Evolutionary conservation across 2,797 vertebrate species (phyloP).

Genomic region (Spondyliosoma cantharus): DNA sequence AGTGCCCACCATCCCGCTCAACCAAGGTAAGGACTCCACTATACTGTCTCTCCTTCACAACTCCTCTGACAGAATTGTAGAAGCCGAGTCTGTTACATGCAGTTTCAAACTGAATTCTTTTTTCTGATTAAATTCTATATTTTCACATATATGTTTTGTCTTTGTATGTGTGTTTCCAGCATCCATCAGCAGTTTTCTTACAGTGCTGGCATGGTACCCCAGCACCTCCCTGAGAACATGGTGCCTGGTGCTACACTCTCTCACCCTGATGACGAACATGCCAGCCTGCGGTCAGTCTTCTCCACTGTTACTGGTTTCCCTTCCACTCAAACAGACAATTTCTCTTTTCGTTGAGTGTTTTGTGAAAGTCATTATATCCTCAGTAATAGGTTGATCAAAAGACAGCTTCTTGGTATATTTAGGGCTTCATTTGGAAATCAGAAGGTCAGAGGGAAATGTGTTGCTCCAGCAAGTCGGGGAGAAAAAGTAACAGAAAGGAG

Average conservation of each 20-base stretch:
- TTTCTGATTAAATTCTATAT: background rate
- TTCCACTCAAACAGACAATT: background rate
- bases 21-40: slow-evolving; percentile 90
- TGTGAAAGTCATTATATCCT: background rate
- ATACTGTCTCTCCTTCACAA: background rate
- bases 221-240: slow-evolving; percentile 96
- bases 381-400: background rate
- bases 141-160: background rate
- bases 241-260: slow-evolving; percentile 98
- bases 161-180: slow-evolving; percentile 78
- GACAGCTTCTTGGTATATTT: too few species aligned
- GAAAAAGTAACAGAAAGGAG: too few species aligned
- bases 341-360: background rate
- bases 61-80: background rate
- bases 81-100: background rate
- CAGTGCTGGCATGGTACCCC: slow-evolving; percentile 97
- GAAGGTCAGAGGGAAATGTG: too few species aligned
- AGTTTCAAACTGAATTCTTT: background rate
- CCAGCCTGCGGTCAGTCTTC: slow-evolving; percentile 89
- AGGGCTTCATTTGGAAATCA: too few species aligned
- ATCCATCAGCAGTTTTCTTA: slow-evolving; percentile 96
- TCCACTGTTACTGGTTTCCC: background rate
- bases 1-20: slow-evolving; percentile 95
- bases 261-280: slow-evolving; percentile 99
- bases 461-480: too few species aligned